A percentile compares a stretch with the other conserved stretches of the same genome.
Evolutionary conservation across 2,797 vertebrate species (phyloP).

Genomic region (Gymnothorax reevesii): DNA sequence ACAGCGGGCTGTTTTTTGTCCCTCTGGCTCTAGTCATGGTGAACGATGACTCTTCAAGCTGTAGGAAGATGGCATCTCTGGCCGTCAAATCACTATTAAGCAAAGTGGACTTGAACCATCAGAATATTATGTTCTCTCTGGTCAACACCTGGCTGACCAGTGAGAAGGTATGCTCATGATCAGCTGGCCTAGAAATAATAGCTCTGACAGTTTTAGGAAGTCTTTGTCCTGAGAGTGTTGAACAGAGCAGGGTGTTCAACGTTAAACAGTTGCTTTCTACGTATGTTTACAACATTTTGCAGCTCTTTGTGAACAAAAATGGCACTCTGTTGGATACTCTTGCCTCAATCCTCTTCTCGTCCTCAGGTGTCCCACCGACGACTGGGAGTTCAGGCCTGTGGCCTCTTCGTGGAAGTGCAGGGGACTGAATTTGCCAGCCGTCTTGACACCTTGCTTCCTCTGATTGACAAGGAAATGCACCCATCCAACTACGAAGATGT

Average conservation of each 20-base stretch:
- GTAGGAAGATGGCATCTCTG: conserved; percentile 92
- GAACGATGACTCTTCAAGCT: conserved; percentile 86
- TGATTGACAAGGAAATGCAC: conserved; percentile 83
- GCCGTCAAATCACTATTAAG: conserved; percentile 81
- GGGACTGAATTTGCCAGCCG: conserved; percentile 78
- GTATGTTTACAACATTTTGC: neutral
- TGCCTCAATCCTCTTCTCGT: neutral
- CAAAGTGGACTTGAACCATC: conserved; percentile 73
- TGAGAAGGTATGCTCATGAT: conserved; percentile 76
- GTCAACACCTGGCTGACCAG: conserved; percentile 81
- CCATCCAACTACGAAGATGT: conserved; percentile 83
- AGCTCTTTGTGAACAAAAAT: neutral
- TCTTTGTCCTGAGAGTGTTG: neutral
- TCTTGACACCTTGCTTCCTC: conserved; percentile 75
- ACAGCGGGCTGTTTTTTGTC: conserved; percentile 88
- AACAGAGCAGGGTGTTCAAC: neutral
- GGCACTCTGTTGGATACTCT: neutral
- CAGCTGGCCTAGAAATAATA: neutral
- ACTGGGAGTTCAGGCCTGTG: conserved; percentile 85
- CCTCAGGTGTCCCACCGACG: conserved; percentile 73
- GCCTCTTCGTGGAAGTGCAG: conserved; percentile 89
- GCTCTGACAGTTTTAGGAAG: neutral
- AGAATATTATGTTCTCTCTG: conserved; percentile 80
- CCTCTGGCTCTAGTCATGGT: conserved; percentile 86
- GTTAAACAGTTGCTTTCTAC: neutral